These are phyloP conservation scores for Achroia grisella DNA, from an alignment of 1,140 invertebrate species.

Conservation along the genomic window DNA sequence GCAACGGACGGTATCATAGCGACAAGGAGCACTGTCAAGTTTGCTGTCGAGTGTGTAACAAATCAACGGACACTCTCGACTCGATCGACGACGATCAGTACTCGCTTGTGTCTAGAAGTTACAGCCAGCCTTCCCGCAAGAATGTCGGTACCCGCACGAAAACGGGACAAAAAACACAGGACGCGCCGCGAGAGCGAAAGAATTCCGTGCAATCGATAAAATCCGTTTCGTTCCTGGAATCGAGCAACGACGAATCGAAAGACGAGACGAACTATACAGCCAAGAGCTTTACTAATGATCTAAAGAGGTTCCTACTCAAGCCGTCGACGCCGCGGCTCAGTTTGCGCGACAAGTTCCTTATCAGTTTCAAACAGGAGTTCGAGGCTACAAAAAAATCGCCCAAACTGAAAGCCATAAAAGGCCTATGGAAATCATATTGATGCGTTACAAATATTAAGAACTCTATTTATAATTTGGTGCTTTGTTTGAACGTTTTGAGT, in stretches of 20 bases:
- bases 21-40: slow-evolving; percentile 50
- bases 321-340: slow-evolving; percentile 60
- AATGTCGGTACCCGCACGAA: slow-evolving; percentile 23
- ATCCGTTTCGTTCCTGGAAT: slow-evolving; percentile 66
- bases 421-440: slow-evolving; percentile 70
- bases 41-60: slow-evolving; percentile 54
- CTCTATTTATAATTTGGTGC: slow-evolving; percentile 26
- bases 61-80: slow-evolving; percentile 52
- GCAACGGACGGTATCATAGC: slow-evolving; percentile 51
- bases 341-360: slow-evolving; percentile 67
- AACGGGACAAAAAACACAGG: slow-evolving; percentile 25
- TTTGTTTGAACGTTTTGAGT: slow-evolving; percentile 10
- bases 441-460: slow-evolving; percentile 6
- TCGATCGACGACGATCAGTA: slow-evolving; percentile 52
- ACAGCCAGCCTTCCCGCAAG: slow-evolving; percentile 34
- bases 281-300: slow-evolving; percentile 68
- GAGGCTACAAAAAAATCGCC: slow-evolving; percentile 61
- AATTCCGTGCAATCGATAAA: slow-evolving; percentile 66
- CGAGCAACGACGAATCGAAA: slow-evolving; percentile 52
- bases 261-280: slow-evolving; percentile 67
- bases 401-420: slow-evolving; percentile 66
- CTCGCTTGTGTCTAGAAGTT: slow-evolving; percentile 49
- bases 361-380: slow-evolving; percentile 60
- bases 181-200: slow-evolving; percentile 35
- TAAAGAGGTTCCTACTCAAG: slow-evolving; percentile 66